Percentiles rank a stretch among this genome's conserved stretches.
Evolutionary conservation across 2,888 invertebrate genomes (phyloP).

Genomic region (Aphidoletes aphidimyza): DNA sequence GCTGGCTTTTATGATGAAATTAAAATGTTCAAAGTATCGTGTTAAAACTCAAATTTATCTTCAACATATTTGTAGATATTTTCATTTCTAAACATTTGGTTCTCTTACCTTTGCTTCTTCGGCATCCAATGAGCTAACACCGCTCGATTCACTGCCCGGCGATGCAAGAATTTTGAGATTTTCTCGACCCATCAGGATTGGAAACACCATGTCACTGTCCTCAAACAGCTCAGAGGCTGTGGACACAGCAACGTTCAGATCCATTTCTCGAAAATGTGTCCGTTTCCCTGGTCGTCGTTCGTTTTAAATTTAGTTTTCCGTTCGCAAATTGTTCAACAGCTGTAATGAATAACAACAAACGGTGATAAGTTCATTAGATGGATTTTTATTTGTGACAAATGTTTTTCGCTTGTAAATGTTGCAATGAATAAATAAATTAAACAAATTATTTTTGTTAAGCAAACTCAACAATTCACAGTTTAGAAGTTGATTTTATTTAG

Average conservation of each 20-base stretch:
- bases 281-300: not conserved
- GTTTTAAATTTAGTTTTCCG: not conserved
- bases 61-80: too few relatives aligned
- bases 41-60: too few relatives aligned
- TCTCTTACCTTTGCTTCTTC: slow-evolving; percentile 11
- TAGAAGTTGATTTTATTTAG: not conserved
- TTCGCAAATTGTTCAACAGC: slow-evolving; percentile 3
- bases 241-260: not conserved
- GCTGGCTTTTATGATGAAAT: too few relatives aligned
- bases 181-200: slow-evolving; percentile 32
- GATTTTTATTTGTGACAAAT: too few relatives aligned
- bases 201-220: not conserved
- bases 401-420: too few relatives aligned
- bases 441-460: not conserved
- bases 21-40: too few relatives aligned
- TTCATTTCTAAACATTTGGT: too few relatives aligned
- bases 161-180: slow-evolving; percentile 37
- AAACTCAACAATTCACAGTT: too few relatives aligned
- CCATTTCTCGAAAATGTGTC: not conserved
- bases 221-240: not conserved
- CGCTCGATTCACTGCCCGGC: slow-evolving; percentile 31
- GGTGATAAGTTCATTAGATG: too few relatives aligned
- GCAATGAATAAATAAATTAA: too few relatives aligned
- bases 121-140: slow-evolving; percentile 12
- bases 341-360: not conserved